These are phyloP conservation scores for Osmerus mordax DNA, from an alignment of 2,113 vertebrate genomes.

Conservation along the genomic window DNA sequence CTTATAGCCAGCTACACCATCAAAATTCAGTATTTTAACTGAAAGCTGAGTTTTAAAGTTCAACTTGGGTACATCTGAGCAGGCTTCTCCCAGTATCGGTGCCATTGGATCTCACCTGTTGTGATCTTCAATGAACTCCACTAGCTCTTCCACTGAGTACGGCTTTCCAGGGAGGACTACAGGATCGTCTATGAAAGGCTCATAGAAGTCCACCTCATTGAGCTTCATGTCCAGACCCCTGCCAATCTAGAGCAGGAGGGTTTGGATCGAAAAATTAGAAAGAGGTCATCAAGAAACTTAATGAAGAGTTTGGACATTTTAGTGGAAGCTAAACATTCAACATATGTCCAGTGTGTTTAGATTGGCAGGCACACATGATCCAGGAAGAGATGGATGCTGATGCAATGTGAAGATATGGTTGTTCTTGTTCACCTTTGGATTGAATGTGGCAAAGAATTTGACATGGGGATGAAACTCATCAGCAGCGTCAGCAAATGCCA, in stretches of 20 bases:
- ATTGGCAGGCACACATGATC: no score
- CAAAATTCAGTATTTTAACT: no score
- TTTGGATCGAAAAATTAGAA: background rate
- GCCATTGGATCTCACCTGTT: slow-evolving; percentile 69
- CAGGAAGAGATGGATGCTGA: background rate
- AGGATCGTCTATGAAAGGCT: slow-evolving; percentile 84
- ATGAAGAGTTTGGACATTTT: no score
- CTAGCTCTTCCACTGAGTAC: slow-evolving; percentile 81
- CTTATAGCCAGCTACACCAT: no score
- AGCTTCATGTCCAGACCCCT: slow-evolving; percentile 83
- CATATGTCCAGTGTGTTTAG: no score
- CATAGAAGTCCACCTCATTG: slow-evolving; percentile 90
- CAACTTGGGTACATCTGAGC: no score
- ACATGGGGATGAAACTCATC: slow-evolving; percentile 91
- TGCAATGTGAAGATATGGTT: background rate
- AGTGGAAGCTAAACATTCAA: no score
- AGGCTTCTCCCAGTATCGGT: background rate
- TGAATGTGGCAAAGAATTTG: slow-evolving; percentile 89
- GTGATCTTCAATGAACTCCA: slow-evolving; percentile 81
- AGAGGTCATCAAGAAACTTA: no score
- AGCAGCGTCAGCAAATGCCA: slow-evolving; percentile 82
- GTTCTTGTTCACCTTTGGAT: slow-evolving; percentile 73
- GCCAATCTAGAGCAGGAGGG: slow-evolving; percentile 71
- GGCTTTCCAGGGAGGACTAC: slow-evolving; percentile 84
- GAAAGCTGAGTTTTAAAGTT: no score